Conservation (phyloP, 2,113 vertebrate genomes). For the Columba janthina region DNA sequence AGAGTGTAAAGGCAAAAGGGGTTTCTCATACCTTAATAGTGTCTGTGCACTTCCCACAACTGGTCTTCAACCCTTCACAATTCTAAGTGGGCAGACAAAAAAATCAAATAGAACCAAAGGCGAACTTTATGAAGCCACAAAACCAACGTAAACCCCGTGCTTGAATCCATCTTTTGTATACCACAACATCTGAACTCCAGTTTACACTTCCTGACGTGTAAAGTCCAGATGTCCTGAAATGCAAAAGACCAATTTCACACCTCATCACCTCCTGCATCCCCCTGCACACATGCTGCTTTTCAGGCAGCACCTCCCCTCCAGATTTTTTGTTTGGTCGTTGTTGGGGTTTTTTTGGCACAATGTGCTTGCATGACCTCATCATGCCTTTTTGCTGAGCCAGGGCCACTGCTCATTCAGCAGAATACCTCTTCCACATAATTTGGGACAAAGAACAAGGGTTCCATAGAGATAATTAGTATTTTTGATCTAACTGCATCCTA, state of each 20-base stretch:
- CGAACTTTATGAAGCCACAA: not conserved
- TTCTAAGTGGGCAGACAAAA: not conserved
- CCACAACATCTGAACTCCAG: not conserved
- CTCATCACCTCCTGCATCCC: not conserved
- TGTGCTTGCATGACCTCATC: not conserved
- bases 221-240: not conserved
- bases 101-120: not conserved
- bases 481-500: not conserved
- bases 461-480: not conserved
- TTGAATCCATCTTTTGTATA: not conserved
- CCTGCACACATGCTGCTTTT: not conserved
- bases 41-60: not conserved
- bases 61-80: not conserved
- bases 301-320: not conserved
- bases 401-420: not conserved
- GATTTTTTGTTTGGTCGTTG: not conserved
- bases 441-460: not conserved
- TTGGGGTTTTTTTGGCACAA: not conserved
- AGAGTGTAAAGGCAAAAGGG: not conserved
- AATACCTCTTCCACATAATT: not conserved
- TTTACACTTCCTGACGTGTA: not conserved
- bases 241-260: not conserved
- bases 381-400: not conserved
- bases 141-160: not conserved
- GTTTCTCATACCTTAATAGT: not conserved